These are phyloP conservation scores for Polymixis lichenea DNA, from an alignment of 2,888 invertebrate genomes.

Conservation along the genomic window DNA sequence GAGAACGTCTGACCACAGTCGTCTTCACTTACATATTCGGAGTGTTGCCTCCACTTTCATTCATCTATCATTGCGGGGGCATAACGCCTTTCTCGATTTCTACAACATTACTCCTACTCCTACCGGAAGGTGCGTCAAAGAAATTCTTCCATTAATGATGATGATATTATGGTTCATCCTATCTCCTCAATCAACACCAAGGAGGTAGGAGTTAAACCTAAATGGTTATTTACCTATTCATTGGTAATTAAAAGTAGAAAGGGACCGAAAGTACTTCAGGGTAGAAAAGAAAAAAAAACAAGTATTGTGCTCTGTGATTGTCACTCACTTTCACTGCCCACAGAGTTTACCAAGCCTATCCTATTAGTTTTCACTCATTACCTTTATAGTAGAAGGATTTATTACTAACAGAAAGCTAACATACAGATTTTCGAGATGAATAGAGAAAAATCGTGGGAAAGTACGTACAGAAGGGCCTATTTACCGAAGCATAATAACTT, in stretches of 20 bases:
- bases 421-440: not conserved
- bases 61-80: no score
- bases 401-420: not conserved
- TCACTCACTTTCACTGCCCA: no score
- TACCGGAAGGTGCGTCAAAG: no score
- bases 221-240: no score
- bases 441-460: not conserved
- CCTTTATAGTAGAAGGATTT: not conserved
- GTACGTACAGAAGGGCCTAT: conserved; percentile 8
- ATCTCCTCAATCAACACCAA: not conserved
- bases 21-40: no score
- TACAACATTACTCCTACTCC: no score
- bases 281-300: not conserved
- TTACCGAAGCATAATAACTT: not conserved
- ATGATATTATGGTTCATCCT: not conserved
- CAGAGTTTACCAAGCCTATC: not conserved
- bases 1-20: no score
- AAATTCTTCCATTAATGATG: no score
- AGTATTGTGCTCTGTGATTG: not conserved
- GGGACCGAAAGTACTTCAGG: not conserved
- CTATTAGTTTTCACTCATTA: not conserved
- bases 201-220: no score
- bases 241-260: not conserved
- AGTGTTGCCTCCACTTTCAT: no score
- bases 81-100: no score